Evolutionary conservation across 64 coral and sea anemone species (phyloP), one percentile per base, ranked within the genome.

Genomic region (Actinia tenebrosa): DNA sequence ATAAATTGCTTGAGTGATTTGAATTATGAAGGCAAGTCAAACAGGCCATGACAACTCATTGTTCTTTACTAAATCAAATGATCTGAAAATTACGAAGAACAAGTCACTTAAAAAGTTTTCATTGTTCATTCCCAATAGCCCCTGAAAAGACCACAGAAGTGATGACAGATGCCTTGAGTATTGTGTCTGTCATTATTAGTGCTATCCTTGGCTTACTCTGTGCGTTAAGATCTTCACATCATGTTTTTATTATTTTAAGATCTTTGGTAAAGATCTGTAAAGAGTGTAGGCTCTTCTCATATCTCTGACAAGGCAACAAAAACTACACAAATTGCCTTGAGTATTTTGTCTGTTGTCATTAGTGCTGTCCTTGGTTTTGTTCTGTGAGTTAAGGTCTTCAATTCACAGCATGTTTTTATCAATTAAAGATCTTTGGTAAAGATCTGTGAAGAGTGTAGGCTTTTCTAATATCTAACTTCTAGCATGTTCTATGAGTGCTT

Each of bases 1-100:
- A 69, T 69, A n/a, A 69, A 69, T 69, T 69, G 64, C 64, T n/a
- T 69, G 64, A 69, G 64, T n/a, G 64, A 23, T n/a, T 69, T n/a
- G 5, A 23, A 75, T 75, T 75, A 37, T 42, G 13, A 15, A 75
- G 27, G n/a, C 26, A 15, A 42, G 26, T 2, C 3, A 75, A 30
- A 10, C 3, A 15, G 69, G 69, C 69, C 19, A 7, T 20, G 63
- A 13, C 25, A 30, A 11, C 3, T 42, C 13, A 43, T 43, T 75
- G 11, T 69, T 27, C 23, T 27, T 15, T 10, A 75, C 69, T 25
- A 30, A 10, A 75, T 13, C 25, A 75, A 75, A 26, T 26, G 25
- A 66, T 66, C 63, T 66, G 63, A 66, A 23, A n/a, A 66, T 66
- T 66, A 23, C 8, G 7, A 58, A 58, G 56, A 66, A 23, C 20